A percentile compares a stretch with the other conserved stretches of the same genome.
These are phyloP conservation scores for Leucosticte australis DNA, from an alignment of 2,113 vertebrate species.

Conservation along the genomic window DNA sequence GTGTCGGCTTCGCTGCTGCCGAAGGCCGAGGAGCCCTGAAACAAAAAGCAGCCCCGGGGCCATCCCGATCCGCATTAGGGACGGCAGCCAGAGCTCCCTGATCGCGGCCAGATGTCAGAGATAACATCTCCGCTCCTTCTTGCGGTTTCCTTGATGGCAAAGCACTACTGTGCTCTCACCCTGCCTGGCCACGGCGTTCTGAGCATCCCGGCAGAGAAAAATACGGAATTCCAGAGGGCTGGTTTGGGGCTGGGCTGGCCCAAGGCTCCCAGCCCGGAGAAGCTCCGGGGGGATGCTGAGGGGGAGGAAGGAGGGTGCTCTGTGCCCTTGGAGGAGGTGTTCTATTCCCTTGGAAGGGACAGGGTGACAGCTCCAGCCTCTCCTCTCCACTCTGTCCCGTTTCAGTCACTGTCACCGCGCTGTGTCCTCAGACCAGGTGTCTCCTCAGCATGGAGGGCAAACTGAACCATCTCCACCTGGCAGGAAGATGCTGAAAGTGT, in stretches of 20 bases:
- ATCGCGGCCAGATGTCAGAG: background rate
- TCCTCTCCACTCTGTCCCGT: background rate
- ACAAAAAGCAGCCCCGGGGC: background rate
- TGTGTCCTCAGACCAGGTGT: background rate
- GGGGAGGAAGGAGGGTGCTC: background rate
- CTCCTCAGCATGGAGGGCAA: background rate
- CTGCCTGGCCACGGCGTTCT: background rate
- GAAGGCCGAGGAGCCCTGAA: background rate
- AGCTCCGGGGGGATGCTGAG: background rate
- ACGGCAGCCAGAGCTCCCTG: background rate
- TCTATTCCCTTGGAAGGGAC: background rate
- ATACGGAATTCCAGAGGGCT: fast-evolving
- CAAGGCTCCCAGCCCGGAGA: fast-evolving
- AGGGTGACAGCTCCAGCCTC: background rate
- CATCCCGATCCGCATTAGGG: background rate
- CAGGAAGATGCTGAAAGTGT: background rate
- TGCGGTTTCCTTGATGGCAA: constrained; percentile 18
- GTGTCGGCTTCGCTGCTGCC: background rate
- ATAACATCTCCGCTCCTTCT: background rate
- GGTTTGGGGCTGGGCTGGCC: background rate
- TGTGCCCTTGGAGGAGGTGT: fast-evolving
- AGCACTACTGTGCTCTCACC: background rate
- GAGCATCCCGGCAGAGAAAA: background rate
- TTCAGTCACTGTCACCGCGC: fast-evolving
- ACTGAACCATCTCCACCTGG: fast-evolving